Percentiles rank a stretch among this genome's conserved stretches.
Evolutionary conservation across 2,888 invertebrate species (phyloP).

Genomic region (Cantharis nigra): DNA sequence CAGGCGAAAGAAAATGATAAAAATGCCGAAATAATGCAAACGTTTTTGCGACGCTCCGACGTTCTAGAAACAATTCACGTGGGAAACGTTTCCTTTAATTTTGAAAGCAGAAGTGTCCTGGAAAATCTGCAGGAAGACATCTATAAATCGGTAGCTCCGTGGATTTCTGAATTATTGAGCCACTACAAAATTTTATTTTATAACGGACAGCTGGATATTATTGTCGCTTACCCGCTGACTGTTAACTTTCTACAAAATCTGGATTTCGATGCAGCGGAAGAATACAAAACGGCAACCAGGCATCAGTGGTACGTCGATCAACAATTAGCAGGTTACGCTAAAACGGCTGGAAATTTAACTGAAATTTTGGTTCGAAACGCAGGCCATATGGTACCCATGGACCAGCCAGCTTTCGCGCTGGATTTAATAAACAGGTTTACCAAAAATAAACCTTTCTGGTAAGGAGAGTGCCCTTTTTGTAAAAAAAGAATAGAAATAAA

Average conservation of each 20-base stretch:
- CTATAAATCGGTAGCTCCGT: conserved; percentile 78
- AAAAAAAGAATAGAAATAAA: too few relatives aligned
- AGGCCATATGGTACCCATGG: conserved; percentile 81
- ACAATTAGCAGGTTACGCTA: conserved; percentile 77
- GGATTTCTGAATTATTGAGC: conserved; percentile 69
- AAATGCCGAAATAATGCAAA: conserved; percentile 51
- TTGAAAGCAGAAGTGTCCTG: conserved; percentile 63
- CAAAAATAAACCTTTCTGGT: conserved; percentile 39
- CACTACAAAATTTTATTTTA: conserved; percentile 80
- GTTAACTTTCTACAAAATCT: conserved; percentile 75
- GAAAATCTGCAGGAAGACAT: conserved; percentile 73
- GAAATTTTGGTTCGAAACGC: conserved; percentile 78
- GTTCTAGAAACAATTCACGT: conserved; percentile 15
- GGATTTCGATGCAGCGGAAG: conserved; percentile 67
- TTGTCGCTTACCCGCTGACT: conserved; percentile 85
- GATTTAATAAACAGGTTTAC: conserved; percentile 75
- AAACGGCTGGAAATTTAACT: conserved; percentile 70
- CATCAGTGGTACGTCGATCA: conserved; percentile 71
- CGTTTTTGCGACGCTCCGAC: background rate
- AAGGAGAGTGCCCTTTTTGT: background rate
- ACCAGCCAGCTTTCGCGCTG: conserved; percentile 77
- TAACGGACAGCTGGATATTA: conserved; percentile 89
- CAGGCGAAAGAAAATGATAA: background rate
- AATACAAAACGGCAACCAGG: conserved; percentile 69
- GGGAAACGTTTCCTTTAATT: conserved; percentile 12